A percentile compares a stretch with the other conserved stretches of the same genome.
These are phyloP conservation scores for Brienomyrus longianalis DNA, from an alignment of 2,113 vertebrate genomes.

Conservation along the genomic window DNA sequence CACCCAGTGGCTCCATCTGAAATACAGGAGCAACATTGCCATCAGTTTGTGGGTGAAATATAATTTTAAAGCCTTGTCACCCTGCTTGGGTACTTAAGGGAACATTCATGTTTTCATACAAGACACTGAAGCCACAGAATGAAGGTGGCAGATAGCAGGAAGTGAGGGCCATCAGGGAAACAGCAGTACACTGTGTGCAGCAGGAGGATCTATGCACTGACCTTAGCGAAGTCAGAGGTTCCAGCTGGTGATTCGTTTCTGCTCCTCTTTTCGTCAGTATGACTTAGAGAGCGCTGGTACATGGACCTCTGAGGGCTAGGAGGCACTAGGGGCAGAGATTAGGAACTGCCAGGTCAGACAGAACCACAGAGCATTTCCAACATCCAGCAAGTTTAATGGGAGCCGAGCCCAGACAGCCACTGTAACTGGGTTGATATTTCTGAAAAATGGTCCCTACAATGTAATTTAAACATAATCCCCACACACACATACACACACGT, in stretches of 20 bases:
- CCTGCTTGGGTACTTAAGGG: not conserved
- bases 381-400: not conserved
- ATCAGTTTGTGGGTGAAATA: not conserved
- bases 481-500: not conserved
- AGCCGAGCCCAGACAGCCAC: not conserved
- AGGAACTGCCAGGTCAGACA: constrained; percentile 54
- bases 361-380: constrained; percentile 20
- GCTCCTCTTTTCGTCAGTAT: constrained; percentile 60
- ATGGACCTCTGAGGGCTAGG: constrained; percentile 72
- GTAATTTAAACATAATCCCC: too few relatives aligned
- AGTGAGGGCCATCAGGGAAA: not conserved
- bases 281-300: constrained; percentile 73
- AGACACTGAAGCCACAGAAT: not conserved
- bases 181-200: not conserved
- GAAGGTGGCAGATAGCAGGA: not conserved
- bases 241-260: constrained; percentile 45
- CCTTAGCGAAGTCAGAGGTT: constrained; percentile 62
- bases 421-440: not conserved
- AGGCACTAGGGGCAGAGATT: constrained; percentile 72
- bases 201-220: constrained; percentile 38
- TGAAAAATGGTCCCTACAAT: not conserved
- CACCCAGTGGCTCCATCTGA: not conserved
- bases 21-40: not conserved
- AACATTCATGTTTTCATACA: too few relatives aligned
- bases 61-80: not conserved